phyloP scores from a whole-genome alignment of 2,113 vertebrate genomes.

The Cephalopholis sonnerati region DNA sequence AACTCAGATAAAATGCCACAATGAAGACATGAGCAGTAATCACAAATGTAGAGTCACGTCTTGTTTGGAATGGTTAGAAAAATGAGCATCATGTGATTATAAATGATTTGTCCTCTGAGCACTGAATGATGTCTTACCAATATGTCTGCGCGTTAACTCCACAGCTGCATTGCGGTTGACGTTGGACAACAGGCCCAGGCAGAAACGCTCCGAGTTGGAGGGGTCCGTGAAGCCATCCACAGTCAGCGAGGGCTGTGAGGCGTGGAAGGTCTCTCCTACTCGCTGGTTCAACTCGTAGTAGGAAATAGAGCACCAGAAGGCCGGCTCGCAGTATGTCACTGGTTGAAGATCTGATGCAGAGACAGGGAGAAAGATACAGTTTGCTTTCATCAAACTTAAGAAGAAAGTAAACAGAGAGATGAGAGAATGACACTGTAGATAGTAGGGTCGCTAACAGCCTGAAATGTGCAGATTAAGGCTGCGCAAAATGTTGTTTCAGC shows the following conservation, averaged over 20 bases:
- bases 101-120: not conserved
- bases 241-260: slow-evolving; percentile 97
- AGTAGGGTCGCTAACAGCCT: not conserved
- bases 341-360: slow-evolving; percentile 92
- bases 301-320: slow-evolving; percentile 99
- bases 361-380: slow-evolving; percentile 3
- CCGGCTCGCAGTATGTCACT: slow-evolving; percentile 97
- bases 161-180: slow-evolving; percentile 97
- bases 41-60: not conserved
- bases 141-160: slow-evolving; percentile 95
- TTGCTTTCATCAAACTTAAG: not conserved
- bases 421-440: not conserved
- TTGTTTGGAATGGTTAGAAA: not conserved
- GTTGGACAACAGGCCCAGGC: slow-evolving; percentile 95
- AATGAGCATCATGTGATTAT: not conserved
- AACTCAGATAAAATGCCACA: slow-evolving; percentile 3
- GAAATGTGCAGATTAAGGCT: not conserved
- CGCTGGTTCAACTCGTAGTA: slow-evolving; percentile 99
- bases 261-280: slow-evolving; percentile 98
- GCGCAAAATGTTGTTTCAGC: too few species aligned
- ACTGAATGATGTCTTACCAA: slow-evolving; percentile 83
- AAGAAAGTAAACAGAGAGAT: not conserved
- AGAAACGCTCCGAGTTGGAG: slow-evolving; percentile 98
- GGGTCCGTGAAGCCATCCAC: slow-evolving; percentile 99
- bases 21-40: not conserved